phyloP scores from a whole-genome alignment of 2,797 vertebrate species.

The Falco cherrug region DNA sequence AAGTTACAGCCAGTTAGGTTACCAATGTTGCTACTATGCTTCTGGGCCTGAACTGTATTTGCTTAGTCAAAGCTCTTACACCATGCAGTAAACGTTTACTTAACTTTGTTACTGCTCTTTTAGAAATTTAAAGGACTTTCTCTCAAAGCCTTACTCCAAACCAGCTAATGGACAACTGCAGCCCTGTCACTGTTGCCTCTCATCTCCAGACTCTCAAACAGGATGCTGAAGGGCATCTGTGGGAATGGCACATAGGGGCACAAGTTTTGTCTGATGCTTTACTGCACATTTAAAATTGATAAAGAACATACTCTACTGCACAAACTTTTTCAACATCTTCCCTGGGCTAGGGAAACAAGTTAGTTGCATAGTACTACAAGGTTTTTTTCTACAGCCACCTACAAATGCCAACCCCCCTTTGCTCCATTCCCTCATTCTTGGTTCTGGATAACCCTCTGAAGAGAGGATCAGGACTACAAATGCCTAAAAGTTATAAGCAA shows the following conservation, averaged over 20 bases:
- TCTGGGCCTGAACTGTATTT: background rate
- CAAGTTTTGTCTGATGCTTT: background rate
- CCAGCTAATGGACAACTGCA: background rate
- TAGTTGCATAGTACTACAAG: background rate
- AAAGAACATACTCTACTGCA: background rate
- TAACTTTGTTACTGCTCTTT: background rate
- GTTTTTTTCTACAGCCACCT: background rate
- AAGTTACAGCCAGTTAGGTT: background rate
- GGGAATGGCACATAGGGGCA: background rate
- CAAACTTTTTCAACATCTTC: background rate
- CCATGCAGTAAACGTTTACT: background rate
- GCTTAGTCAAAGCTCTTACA: background rate
- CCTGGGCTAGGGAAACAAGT: background rate
- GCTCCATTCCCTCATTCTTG: background rate
- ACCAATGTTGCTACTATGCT: background rate
- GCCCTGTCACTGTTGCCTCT: background rate
- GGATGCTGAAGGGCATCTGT: background rate
- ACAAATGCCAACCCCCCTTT: background rate
- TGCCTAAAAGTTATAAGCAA: background rate
- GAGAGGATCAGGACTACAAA: background rate
- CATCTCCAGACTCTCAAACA: background rate
- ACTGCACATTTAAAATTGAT: background rate
- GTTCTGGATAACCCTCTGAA: background rate
- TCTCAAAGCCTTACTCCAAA: background rate
- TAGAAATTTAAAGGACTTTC: background rate